Base-by-base conservation (phyloP, 2,113 vertebrate genomes). In the Trematocara marginatum region DNA sequence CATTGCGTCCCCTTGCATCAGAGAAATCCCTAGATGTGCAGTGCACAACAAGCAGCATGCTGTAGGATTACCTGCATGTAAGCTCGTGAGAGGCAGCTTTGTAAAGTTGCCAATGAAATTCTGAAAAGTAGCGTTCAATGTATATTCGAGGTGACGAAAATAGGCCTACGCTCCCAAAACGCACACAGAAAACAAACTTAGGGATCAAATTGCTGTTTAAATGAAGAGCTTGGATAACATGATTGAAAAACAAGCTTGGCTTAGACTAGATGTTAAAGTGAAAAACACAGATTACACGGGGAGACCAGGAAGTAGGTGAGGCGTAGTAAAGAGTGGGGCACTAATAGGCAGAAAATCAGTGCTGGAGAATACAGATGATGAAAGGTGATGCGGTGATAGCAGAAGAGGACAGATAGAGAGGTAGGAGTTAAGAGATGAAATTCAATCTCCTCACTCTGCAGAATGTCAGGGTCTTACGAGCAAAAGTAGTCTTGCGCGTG, bases 1-100 rank as follows among this genome's bases (percentile, higher is more conserved):
- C 94, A 95, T 96, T 96, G 94, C 96, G 92, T 96, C 95, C 95
- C 95, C 94, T 97, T 96, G 96, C 96, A 96, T 97, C 95, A 95
- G 95, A 93, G 94, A 93, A 93, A 90, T 96, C 96, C 96, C 95
- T 69, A 90, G 95, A 95, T 93, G 81, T 88, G 86, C 90, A 86
- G 82, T 56, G 82, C 92, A 94, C 89, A 93, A 90, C 92, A 94
- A 89, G 88, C 87, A 79, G 89, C 71, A 82, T 64, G 84, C 90
- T 91, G 82, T 42, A 86, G 91, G 87, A 84, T 76, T 52, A 80
- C 10, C 34, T 76, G 10, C 2, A 10, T 85, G 54, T 83, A 7
- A 45, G 26, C 66, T 78, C 51, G 78, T 71, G 31, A 10, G 83
- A 79, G 38, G 49, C 31, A 87, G 81, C 79, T 88, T 59, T 81